Evolutionary conservation across 2,797 vertebrate genomes (phyloP).

Genomic region (Cuniculus paca): DNA sequence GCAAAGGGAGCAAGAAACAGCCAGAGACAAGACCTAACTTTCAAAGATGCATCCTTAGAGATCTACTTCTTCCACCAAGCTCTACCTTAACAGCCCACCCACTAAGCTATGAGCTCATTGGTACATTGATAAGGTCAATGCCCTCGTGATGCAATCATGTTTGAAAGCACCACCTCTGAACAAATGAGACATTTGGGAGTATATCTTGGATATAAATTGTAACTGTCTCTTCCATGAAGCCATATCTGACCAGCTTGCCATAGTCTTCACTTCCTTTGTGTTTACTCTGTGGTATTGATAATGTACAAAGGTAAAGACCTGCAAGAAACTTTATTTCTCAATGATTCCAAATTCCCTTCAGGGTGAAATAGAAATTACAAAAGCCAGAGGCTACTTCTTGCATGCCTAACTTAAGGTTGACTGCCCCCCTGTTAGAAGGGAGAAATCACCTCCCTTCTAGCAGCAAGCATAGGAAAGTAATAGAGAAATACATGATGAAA

Average conservation of each 20-base stretch:
- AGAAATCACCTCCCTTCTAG: background rate
- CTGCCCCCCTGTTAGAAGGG: background rate
- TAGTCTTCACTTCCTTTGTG: no score
- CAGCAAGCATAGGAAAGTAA: background rate
- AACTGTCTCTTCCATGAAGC: background rate
- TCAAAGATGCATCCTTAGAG: background rate
- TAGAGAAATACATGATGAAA: background rate
- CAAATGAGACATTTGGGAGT: background rate
- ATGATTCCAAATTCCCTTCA: fast-evolving
- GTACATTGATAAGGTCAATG: background rate
- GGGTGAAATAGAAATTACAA: background rate
- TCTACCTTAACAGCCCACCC: background rate
- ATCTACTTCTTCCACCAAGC: background rate
- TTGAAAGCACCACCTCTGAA: background rate
- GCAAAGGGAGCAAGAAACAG: background rate
- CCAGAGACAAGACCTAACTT: background rate
- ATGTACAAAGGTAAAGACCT: background rate
- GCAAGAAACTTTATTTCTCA: background rate
- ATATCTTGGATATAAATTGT: background rate
- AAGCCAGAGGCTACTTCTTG: background rate
- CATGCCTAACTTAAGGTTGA: background rate
- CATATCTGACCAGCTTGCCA: fast-evolving
- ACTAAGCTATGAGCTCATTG: background rate
- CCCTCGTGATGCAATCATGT: background rate
- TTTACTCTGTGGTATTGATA: background rate